Percentiles rank a stretch among this genome's conserved stretches.
Conservation (phyloP, 1,140 invertebrate genomes). For the Spodoptera litura region DNA sequence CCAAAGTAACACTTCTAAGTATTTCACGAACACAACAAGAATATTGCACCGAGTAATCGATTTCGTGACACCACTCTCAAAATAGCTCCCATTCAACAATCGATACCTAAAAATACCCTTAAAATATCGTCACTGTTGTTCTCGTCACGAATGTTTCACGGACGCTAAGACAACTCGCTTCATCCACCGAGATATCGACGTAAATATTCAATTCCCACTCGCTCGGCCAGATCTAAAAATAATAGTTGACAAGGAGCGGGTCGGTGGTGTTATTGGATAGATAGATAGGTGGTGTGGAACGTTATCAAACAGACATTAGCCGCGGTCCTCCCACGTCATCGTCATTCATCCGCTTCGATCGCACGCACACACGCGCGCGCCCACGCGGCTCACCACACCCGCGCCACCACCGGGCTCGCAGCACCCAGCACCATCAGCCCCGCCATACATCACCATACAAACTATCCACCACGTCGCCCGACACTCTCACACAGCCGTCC, state of each 20-base stretch:
- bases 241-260: slow-evolving; percentile 68
- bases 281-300: slow-evolving; percentile 60
- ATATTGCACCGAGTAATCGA: slow-evolving; percentile 7
- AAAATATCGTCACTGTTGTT: slow-evolving; percentile 26
- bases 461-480: slow-evolving; percentile 59
- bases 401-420: slow-evolving; percentile 49
- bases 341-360: slow-evolving; percentile 81
- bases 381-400: slow-evolving; percentile 54
- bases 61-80: slow-evolving; percentile 8
- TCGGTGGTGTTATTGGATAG: slow-evolving; percentile 60
- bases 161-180: not conserved
- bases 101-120: slow-evolving; percentile 28
- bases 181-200: slow-evolving; percentile 54
- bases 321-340: slow-evolving; percentile 73
- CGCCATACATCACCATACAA: slow-evolving; percentile 57
- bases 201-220: slow-evolving; percentile 45
- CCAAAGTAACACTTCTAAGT: slow-evolving; percentile 11
- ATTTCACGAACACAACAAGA: slow-evolving; percentile 17
- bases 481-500: slow-evolving; percentile 72
- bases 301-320: slow-evolving; percentile 78
- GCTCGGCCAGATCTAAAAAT: slow-evolving; percentile 74
- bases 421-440: slow-evolving; percentile 42
- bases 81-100: slow-evolving; percentile 44
- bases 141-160: not conserved
- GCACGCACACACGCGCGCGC: slow-evolving; percentile 71